Percentiles rank a stretch among this genome's conserved stretches.
Evolutionary conservation across 1,140 invertebrate species (phyloP).

Genomic region (Drosophila aff.): DNA sequence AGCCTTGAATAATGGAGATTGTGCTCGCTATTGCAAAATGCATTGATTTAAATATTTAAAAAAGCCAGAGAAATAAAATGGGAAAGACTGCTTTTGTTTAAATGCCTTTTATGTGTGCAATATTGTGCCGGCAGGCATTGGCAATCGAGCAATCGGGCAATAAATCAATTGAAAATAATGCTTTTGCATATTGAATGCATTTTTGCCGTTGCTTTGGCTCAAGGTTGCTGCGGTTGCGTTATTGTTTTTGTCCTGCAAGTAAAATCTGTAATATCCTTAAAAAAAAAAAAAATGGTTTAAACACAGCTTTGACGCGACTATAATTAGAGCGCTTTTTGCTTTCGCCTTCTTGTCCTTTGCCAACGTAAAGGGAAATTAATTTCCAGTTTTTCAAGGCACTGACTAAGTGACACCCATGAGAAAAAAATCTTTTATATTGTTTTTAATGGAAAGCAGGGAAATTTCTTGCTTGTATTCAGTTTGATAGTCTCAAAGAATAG

Average conservation of each 20-base stretch:
- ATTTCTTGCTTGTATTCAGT: no score
- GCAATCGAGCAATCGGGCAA: constrained; percentile 41
- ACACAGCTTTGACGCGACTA: constrained; percentile 15
- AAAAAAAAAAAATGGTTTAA: constrained; percentile 23
- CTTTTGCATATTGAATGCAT: constrained; percentile 40
- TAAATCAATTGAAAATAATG: constrained; percentile 59
- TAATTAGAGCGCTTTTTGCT: constrained; percentile 28
- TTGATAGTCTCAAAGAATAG: no score
- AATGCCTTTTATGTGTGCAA: constrained; percentile 53
- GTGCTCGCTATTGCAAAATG: constrained; percentile 34
- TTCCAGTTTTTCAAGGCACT: no score
- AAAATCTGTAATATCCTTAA: not conserved
- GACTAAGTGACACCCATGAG: not conserved
- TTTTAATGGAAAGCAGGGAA: not conserved
- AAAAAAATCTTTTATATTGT: not conserved
- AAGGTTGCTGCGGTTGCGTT: not conserved
- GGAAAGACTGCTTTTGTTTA: constrained; percentile 55
- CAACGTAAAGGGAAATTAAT: not conserved
- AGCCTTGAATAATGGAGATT: constrained; percentile 33
- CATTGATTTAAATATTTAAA: constrained; percentile 47
- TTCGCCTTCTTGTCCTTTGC: not conserved
- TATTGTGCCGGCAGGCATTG: constrained; percentile 39
- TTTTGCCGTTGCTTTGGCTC: constrained; percentile 3
- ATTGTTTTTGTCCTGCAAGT: not conserved
- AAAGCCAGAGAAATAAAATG: constrained; percentile 35